phyloP scores from a whole-genome alignment of 2,797 vertebrate species.

The Sebastes wilsoni region DNA sequence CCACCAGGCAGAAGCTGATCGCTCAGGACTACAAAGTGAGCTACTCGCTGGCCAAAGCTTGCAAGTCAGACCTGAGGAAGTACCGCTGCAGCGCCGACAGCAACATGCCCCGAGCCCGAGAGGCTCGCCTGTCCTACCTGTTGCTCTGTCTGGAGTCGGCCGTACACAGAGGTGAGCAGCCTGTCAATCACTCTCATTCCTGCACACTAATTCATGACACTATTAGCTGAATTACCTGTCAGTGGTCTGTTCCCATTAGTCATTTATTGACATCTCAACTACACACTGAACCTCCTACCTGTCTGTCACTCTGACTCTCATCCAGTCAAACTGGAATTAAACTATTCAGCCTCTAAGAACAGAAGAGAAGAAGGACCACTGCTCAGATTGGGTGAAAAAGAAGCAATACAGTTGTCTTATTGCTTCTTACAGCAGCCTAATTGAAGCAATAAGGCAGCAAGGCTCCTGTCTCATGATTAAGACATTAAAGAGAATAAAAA shows the following conservation, averaged over 20 bases:
- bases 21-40: conserved; percentile 99
- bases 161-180: conserved; percentile 89
- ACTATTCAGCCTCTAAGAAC: background rate
- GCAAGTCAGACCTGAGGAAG: conserved; percentile 94
- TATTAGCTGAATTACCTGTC: background rate
- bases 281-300: background rate
- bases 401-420: too few relatives aligned
- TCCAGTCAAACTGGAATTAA: background rate
- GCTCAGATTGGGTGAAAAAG: too few relatives aligned
- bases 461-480: background rate
- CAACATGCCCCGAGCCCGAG: conserved; percentile 91
- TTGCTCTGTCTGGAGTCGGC: conserved; percentile 95
- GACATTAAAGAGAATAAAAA: background rate
- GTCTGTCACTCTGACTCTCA: background rate
- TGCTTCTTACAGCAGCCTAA: too few relatives aligned
- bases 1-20: conserved; percentile 96
- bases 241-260: background rate
- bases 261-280: background rate
- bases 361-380: background rate
- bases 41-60: conserved; percentile 96
- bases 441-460: too few relatives aligned
- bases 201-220: background rate
- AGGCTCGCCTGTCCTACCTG: conserved; percentile 94
- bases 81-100: conserved; percentile 92
- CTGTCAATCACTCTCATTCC: background rate